Base-by-base conservation (phyloP, 2,888 invertebrate species). In the Temnothorax ravouxi region DNA sequence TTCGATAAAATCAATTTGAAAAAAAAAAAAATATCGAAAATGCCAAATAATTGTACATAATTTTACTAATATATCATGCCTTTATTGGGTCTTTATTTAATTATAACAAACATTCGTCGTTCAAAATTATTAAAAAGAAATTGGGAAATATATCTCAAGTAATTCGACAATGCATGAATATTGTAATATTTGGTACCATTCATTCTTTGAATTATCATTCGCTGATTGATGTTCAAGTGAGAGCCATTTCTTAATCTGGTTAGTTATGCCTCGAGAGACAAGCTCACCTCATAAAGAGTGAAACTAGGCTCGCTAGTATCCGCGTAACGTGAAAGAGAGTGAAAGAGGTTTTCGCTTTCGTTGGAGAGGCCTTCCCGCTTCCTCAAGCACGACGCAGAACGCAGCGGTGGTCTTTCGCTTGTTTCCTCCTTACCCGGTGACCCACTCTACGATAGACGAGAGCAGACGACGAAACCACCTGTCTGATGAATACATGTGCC, bases 271-370 rank as follows among this genome's bases (percentile, higher is more conserved):
- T 67, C 21, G 41, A 38, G 66, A 50, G 41, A 64, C 52, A 47
- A 52, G 72, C 62, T 38, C 52, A 47, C 25, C 50, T 54, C n/a
- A 44, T 69, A 66, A 88, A 83, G 64, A 86, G 86, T 88, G 88
- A 88, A 86, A 88, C 83, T 84, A 82, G 83, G 67, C 79, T 77
- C 67, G 72, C 71, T 52, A 64, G 64, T 72, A 81, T 59, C 64
- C 64, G 74, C 62, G 61, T 86, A 90, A 90, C 87, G 91, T 50
- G 72, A 80, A 71, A 80, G 79, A 92, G 90, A 92, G 91, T 91
- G 91, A 92, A 92, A 90, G 89, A 91, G 89, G 88, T 91, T 86
- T 91, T 92, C 90, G 90, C 92, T 93, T 92, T 93, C 92, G 88
- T 92, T 88, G 86, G 86, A 86, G 83, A 85, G 82, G 77, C 86